Evolutionary conservation across 2,797 vertebrate genomes (phyloP).

Genomic region (Meda fulgida): DNA sequence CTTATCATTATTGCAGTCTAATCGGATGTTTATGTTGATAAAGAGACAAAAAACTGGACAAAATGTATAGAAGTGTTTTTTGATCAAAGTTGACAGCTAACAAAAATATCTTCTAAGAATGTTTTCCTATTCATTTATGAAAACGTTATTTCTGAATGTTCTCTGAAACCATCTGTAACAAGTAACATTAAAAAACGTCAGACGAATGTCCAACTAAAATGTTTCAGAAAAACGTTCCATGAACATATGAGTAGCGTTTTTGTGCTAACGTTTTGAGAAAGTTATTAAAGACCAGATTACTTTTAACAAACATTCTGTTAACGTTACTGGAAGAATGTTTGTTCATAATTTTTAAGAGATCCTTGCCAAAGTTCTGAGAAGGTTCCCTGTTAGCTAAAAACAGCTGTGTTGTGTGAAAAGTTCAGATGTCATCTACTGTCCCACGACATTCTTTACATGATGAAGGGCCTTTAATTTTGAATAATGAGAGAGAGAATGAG

Average conservation of each 20-base stretch:
- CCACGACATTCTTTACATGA: background rate
- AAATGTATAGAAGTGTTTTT: background rate
- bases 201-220: too few species aligned
- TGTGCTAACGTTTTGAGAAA: background rate
- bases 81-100: background rate
- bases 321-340: background rate
- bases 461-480: constrained; percentile 19
- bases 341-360: background rate
- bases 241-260: background rate
- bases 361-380: background rate
- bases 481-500: constrained; percentile 13
- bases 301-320: background rate
- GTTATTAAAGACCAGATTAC: background rate
- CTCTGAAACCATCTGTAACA: background rate
- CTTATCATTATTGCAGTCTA: background rate
- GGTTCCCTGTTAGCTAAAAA: background rate
- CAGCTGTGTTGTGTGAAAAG: background rate
- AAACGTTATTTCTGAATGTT: background rate
- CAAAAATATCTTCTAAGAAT: background rate
- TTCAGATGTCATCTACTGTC: background rate
- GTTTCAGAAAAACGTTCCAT: background rate
- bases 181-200: too few species aligned
- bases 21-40: background rate
- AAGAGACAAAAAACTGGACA: background rate
- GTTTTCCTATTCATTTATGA: background rate